Conservation (phyloP, 1,140 invertebrate genomes). For the Pseudomyrmex concolor region DNA sequence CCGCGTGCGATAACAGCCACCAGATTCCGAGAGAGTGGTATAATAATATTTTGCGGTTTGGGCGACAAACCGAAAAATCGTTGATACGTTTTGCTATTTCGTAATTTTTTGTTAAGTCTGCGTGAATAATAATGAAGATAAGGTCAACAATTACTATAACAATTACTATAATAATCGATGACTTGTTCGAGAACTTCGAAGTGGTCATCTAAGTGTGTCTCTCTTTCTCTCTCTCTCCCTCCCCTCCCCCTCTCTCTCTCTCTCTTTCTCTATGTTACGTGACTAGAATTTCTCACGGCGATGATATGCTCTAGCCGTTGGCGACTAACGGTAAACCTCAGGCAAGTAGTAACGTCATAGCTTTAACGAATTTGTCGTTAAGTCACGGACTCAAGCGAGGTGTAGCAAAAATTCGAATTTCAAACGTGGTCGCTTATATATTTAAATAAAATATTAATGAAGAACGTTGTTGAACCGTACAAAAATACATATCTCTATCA, state of each 20-base stretch:
- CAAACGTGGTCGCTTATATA: background rate
- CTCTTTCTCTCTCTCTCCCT: too few species aligned
- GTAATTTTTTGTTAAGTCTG: background rate
- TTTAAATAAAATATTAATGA: background rate
- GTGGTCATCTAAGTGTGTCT: slow-evolving; percentile 4
- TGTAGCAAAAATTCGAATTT: background rate
- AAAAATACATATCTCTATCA: too few species aligned
- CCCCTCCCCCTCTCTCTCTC: too few species aligned
- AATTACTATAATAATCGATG: background rate
- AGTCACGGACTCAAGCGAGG: slow-evolving; percentile 49
- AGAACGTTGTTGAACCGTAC: background rate
- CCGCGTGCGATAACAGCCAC: background rate
- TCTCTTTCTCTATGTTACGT: slow-evolving; percentile 49
- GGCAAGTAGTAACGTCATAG: slow-evolving; percentile 60
- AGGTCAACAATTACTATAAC: background rate
- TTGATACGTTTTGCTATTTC: too few species aligned
- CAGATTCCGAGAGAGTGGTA: too few species aligned
- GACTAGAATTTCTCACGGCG: slow-evolving; percentile 65
- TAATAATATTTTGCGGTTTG: too few species aligned
- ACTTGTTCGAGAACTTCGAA: background rate
- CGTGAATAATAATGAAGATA: background rate
- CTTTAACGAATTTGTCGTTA: slow-evolving; percentile 54
- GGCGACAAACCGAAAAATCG: too few species aligned
- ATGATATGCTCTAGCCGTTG: slow-evolving; percentile 48
- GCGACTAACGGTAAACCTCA: slow-evolving; percentile 61